These are phyloP conservation scores for Sebastes cheni DNA, from an alignment of 2,797 vertebrate genomes.

Conservation along the genomic window DNA sequence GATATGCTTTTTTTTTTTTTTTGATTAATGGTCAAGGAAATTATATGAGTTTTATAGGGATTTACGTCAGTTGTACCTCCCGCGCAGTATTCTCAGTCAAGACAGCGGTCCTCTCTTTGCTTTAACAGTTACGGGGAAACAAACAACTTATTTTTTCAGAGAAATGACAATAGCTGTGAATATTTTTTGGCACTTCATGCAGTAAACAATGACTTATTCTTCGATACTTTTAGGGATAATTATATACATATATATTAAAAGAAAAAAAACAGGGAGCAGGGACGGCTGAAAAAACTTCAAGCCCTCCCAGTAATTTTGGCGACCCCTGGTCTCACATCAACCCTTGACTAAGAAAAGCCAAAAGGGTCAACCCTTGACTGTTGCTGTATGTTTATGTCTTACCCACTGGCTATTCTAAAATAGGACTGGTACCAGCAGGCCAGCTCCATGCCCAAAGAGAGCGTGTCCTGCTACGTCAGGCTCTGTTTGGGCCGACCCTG, in stretches of 20 bases:
- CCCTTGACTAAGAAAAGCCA: conserved; percentile 47
- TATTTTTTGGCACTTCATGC: conserved; percentile 67
- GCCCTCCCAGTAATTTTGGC: conserved; percentile 15
- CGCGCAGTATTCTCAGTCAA: conserved; percentile 32
- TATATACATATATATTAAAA: neutral
- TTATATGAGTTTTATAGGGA: conserved; percentile 34
- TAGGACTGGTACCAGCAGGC: conserved; percentile 48
- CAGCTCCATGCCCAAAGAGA: conserved; percentile 58
- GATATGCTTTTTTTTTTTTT: conserved; percentile 64
- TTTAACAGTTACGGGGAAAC: conserved; percentile 31
- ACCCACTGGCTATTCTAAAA: conserved; percentile 64
- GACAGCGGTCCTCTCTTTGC: conserved; percentile 43
- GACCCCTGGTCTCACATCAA: conserved; percentile 39
- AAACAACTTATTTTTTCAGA: conserved; percentile 26
- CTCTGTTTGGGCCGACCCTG: conserved; percentile 43
- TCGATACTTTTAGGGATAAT: conserved; percentile 35
- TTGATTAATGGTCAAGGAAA: conserved; percentile 52
- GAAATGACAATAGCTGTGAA: conserved; percentile 58
- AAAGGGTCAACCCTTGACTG: conserved; percentile 42
- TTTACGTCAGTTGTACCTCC: conserved; percentile 38
- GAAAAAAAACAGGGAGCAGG: conserved; percentile 21
- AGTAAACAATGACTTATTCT: conserved; percentile 57
- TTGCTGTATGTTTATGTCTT: conserved; percentile 67
- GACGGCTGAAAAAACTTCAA: conserved; percentile 27
- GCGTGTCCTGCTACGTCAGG: conserved; percentile 28